Evolutionary conservation across 2,888 invertebrate species (phyloP), one percentile per base, ranked within the genome.

Genomic region (Nomada goodeniana): DNA sequence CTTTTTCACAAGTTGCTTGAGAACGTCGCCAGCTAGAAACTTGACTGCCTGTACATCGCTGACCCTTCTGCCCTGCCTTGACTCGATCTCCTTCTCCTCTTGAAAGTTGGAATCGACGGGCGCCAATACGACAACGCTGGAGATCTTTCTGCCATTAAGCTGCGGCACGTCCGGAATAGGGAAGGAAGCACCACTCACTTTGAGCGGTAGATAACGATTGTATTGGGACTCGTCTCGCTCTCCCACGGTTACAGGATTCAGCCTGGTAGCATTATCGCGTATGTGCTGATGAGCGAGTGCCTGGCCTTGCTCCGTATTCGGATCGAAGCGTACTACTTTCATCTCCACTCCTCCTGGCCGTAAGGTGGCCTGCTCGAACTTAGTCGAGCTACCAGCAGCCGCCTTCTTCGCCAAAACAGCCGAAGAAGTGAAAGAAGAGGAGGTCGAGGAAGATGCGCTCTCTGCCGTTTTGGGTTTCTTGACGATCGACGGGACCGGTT

Each of bases 241-340:
- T 68, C 89, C 89, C 69, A 97, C 94, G 63, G 96, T 95, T 23
- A 97, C 97, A 0, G 97, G 96, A 80, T 96, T 96, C 26, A 97
- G 94, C 88, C 96, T 96, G 1, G 96, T 96, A 29, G 97, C 97
- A 90, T 96, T 96, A 70, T 96, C 95, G 89, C 96, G 95, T 53
- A 97, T 95, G 90, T 97, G 97, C 73, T 96, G 95, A 60, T 96
- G 96, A 55, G 97, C 97, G 67, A 97, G 94, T 72, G 95, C 94
- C 90, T 96, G 95, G 76, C 96, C 97, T 94, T 96, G 96, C 60
- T 95, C 95, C 82, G 97, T 97, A 90, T 96, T 95, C 2, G 97
- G 97, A 93, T 97, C 96, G 90, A 97, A 98, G 89, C 96, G 96
- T 11, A 98, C 97, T 65, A 98, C 97, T 95, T 98, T 98, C 95